phyloP scores from a whole-genome alignment of 2,888 invertebrate species.

The Camptogramma bilineatum region DNA sequence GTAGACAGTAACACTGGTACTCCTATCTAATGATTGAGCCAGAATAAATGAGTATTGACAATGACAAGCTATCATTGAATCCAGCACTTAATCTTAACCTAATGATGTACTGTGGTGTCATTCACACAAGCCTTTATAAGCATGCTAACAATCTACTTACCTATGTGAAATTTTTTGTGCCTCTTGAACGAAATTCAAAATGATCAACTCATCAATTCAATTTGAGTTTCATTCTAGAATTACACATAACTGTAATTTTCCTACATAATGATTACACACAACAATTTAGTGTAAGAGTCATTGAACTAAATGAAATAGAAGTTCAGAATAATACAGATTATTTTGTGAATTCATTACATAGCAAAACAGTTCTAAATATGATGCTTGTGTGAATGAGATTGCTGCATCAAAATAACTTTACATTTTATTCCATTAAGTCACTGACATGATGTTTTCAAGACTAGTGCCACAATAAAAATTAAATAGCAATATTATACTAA shows the following conservation, averaged over 20 bases:
- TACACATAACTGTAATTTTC: not conserved
- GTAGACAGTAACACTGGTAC: constrained; percentile 47
- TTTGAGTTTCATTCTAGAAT: not conserved
- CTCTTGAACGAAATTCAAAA: constrained; percentile 5
- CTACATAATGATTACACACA: constrained; percentile 1
- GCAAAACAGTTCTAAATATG: not conserved
- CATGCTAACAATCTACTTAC: not conserved
- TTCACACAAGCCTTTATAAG: constrained; percentile 32
- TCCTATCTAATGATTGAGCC: constrained; percentile 65
- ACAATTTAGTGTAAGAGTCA: not conserved
- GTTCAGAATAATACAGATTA: not conserved
- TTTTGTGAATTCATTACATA: not conserved
- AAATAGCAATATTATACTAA: not conserved
- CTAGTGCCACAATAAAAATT: not conserved
- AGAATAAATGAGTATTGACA: constrained; percentile 80
- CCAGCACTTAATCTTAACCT: constrained; percentile 75
- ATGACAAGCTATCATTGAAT: constrained; percentile 68
- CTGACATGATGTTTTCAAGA: not conserved
- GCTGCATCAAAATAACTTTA: constrained; percentile 11
- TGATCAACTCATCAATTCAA: not conserved
- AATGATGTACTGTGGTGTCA: constrained; percentile 66
- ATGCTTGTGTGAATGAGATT: constrained; percentile 26
- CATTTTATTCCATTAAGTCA: not conserved
- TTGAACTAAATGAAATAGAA: not conserved
- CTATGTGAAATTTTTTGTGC: constrained; percentile 1